A percentile compares a stretch with the other conserved stretches of the same genome.
Conservation (phyloP, 2,113 vertebrate species). For the Rhynchomys soricoides region DNA sequence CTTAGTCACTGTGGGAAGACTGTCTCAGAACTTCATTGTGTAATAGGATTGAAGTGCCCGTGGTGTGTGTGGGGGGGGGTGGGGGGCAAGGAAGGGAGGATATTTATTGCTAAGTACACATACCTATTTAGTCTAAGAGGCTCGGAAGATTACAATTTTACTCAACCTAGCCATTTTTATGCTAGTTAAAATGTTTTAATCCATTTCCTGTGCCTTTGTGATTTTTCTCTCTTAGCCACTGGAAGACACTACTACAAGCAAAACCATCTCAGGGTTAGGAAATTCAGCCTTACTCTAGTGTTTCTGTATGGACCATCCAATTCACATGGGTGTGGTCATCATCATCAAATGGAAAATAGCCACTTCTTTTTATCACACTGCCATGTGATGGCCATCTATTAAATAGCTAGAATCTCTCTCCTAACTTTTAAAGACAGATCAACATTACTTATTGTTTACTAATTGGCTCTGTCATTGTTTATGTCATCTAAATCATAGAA, state of each 20-base stretch:
- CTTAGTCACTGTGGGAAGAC: not conserved
- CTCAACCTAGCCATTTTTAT: not conserved
- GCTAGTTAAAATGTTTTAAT: constrained; percentile 1
- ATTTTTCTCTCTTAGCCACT: not conserved
- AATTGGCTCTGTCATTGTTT: not conserved
- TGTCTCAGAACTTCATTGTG: not conserved
- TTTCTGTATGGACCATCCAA: not conserved
- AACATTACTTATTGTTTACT: not conserved
- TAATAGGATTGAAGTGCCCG: not conserved
- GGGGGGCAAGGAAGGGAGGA: too few species aligned
- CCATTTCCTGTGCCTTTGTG: not conserved
- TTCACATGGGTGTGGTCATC: not conserved
- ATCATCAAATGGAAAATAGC: not conserved
- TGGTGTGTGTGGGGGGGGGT: not conserved
- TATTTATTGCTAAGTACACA: not conserved
- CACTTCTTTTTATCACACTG: not conserved
- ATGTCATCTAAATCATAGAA: not conserved
- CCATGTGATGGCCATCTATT: not conserved
- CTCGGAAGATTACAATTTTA: constrained; percentile 4
- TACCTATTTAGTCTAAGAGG: not conserved
- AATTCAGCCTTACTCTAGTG: not conserved
- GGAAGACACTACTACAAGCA: not conserved
- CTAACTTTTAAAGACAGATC: not conserved
- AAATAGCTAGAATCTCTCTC: not conserved
- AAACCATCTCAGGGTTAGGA: not conserved